These are phyloP conservation scores for Ibidorhyncha struthersii DNA, from an alignment of 2,113 vertebrate genomes.

Conservation along the genomic window DNA sequence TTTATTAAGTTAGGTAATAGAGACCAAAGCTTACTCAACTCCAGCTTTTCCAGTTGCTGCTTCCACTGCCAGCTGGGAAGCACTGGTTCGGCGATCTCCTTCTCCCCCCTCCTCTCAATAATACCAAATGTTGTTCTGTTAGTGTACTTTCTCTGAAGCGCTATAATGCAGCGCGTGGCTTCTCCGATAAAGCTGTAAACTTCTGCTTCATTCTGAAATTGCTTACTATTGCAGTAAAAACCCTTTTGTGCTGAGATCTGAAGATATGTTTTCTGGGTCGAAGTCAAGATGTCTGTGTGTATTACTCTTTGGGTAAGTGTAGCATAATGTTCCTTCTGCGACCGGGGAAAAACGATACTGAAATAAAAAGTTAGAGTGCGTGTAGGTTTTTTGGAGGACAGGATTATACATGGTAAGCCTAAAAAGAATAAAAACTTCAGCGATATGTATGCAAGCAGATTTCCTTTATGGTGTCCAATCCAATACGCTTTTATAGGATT, in stretches of 20 bases:
- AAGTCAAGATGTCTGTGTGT: neutral
- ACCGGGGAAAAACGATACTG: neutral
- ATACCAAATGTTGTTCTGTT: fast-evolving
- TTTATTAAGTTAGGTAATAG: neutral
- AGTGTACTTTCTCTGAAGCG: neutral
- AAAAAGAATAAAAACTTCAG: neutral
- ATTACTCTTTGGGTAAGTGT: neutral
- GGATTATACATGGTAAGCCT: neutral
- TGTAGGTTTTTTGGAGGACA: neutral
- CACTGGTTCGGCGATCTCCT: neutral
- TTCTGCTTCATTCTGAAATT: neutral
- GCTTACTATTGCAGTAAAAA: slow-evolving; percentile 10
- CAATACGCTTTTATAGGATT: neutral
- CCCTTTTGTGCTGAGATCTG: neutral
- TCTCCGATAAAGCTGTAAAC: neutral
- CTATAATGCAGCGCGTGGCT: neutral
- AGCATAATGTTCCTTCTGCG: neutral
- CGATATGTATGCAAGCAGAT: neutral
- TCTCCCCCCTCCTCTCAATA: neutral
- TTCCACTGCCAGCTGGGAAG: neutral
- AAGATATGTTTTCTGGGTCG: neutral
- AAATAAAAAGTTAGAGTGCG: neutral
- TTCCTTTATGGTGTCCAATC: neutral
- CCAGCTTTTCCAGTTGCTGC: neutral
- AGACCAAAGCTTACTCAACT: neutral